Percentiles rank a stretch among this genome's conserved stretches.
These are phyloP conservation scores for Anarsia innoxiella DNA, from an alignment of 2,888 invertebrate species.

Conservation along the genomic window DNA sequence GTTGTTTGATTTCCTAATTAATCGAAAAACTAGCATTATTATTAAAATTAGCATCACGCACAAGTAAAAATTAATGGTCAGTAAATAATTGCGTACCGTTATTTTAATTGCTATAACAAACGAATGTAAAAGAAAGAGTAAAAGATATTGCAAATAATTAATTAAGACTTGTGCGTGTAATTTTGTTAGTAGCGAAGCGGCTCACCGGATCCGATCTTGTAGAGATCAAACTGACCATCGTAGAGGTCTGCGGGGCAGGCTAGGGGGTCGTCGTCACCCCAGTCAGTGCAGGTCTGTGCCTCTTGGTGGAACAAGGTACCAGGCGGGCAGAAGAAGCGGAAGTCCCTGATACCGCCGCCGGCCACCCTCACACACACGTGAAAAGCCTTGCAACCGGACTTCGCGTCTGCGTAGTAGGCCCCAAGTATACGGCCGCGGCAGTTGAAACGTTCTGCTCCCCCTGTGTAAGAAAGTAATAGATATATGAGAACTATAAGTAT, in stretches of 20 bases:
- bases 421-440: conserved; percentile 90
- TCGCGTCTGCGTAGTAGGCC: conserved; percentile 91
- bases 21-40: no score
- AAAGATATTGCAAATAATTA: no score
- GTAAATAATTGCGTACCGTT: no score
- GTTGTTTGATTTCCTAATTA: no score
- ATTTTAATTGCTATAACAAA: no score
- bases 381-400: conserved; percentile 92
- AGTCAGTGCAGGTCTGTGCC: conserved; percentile 93
- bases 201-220: conserved; percentile 85
- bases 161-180: neutral
- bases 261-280: conserved; percentile 84
- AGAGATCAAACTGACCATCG: conserved; percentile 91
- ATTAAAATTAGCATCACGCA: no score
- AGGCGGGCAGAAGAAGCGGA: conserved; percentile 91
- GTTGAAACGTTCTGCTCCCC: conserved; percentile 79
- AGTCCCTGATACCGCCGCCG: conserved; percentile 85
- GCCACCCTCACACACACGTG: conserved; percentile 91
- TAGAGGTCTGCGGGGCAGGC: conserved; percentile 89
- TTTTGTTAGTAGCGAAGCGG: conserved; percentile 68
- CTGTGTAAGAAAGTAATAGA: conserved; percentile 31
- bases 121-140: no score
- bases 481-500: no score
- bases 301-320: conserved; percentile 94
- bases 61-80: no score